Conservation (phyloP, 2,888 invertebrate genomes). For the Troilus luridus region DNA sequence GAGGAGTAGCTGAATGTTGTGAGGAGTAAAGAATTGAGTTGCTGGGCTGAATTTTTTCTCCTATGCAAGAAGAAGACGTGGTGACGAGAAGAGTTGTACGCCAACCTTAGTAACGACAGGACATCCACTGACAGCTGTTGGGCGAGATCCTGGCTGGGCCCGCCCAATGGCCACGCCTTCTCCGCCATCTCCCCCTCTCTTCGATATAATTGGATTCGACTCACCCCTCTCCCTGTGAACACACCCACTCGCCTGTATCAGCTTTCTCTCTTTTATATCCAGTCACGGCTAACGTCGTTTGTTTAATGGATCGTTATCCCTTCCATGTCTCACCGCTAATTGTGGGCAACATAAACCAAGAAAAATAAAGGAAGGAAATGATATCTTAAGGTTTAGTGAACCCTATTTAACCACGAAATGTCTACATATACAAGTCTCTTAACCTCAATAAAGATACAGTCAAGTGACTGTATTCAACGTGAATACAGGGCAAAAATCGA, state of each 20-base stretch:
- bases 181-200: conserved; percentile 17
- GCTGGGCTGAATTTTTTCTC: too few relatives aligned
- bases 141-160: neutral
- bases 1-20: too few relatives aligned
- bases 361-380: neutral
- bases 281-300: neutral
- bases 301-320: neutral
- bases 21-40: too few relatives aligned
- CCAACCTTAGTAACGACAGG: neutral
- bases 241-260: neutral
- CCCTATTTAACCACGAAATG: too few relatives aligned
- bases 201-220: neutral
- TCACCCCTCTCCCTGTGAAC: neutral
- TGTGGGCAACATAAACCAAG: neutral
- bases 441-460: too few relatives aligned
- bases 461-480: too few relatives aligned
- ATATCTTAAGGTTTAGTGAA: too few relatives aligned
- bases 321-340: neutral
- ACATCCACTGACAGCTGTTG: neutral
- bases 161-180: neutral
- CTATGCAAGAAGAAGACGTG: neutral
- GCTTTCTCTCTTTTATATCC: neutral
- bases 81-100: neutral
- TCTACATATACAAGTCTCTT: too few relatives aligned
- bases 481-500: too few relatives aligned